Conservation (phyloP, 2,113 vertebrate genomes). For the Terrapene triunguis region DNA sequence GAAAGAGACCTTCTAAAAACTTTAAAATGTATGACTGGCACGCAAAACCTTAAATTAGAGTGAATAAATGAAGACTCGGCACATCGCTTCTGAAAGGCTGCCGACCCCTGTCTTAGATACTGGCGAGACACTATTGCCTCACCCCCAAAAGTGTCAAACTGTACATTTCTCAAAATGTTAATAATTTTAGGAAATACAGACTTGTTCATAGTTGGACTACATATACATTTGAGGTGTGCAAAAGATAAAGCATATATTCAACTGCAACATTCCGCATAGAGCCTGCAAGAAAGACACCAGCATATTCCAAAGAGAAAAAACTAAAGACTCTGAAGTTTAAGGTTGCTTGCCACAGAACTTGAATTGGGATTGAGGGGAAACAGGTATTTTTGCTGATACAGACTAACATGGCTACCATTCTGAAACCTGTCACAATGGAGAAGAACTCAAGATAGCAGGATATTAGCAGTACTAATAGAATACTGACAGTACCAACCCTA, state of each 20-base stretch:
- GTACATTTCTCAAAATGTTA: neutral
- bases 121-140: neutral
- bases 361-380: fast-evolving
- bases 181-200: neutral
- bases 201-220: neutral
- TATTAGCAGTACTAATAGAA: fast-evolving
- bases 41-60: too few relatives aligned
- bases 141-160: neutral
- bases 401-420: too few relatives aligned
- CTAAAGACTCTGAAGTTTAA: neutral
- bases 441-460: fast-evolving
- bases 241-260: neutral
- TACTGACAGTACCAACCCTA: neutral
- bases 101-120: neutral
- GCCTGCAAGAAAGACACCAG: neutral
- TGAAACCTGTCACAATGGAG: fast-evolving
- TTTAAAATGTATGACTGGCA: too few relatives aligned
- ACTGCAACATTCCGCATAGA: neutral
- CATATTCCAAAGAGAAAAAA: neutral
- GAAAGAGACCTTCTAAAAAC: too few relatives aligned
- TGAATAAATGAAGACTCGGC: too few relatives aligned
- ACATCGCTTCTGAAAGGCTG: too few relatives aligned
- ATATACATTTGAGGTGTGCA: neutral
- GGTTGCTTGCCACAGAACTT: neutral
- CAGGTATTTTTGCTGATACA: too few relatives aligned